phyloP scores from a whole-genome alignment of 2,888 invertebrate species.

The Brachypalpus laphriformis region DNA sequence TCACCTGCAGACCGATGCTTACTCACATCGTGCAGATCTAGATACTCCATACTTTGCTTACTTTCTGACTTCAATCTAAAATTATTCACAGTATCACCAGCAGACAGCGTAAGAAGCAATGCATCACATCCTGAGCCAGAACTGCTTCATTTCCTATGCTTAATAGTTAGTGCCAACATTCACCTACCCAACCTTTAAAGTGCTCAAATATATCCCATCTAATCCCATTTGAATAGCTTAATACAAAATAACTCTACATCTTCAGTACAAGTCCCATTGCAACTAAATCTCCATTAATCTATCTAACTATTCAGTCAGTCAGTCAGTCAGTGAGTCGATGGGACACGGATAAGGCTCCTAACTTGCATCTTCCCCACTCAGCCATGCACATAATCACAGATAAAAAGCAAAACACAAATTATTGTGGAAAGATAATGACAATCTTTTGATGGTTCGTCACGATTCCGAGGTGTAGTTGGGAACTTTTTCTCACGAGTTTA shows the following conservation, averaged over 20 bases:
- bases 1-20: too few species aligned
- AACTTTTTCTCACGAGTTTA: constrained; percentile 75
- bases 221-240: constrained; percentile 41
- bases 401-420: constrained; percentile 79
- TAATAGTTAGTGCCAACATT: background rate
- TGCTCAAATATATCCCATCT: background rate
- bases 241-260: constrained; percentile 25
- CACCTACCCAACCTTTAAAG: background rate
- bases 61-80: too few species aligned
- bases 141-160: background rate
- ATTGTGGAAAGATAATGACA: constrained; percentile 83
- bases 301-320: constrained; percentile 36
- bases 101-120: too few species aligned
- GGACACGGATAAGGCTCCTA: constrained; percentile 64
- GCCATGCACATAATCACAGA: constrained; percentile 68
- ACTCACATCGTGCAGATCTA: too few species aligned
- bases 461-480: constrained; percentile 78
- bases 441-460: constrained; percentile 82
- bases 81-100: too few species aligned
- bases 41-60: too few species aligned
- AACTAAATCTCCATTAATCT: constrained; percentile 59
- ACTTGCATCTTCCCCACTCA: constrained; percentile 53
- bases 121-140: background rate
- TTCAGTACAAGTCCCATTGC: constrained; percentile 18
- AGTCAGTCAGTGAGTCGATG: constrained; percentile 66